These are phyloP conservation scores for Subanguina moxae DNA, from an alignment of 1,140 invertebrate species.

Conservation along the genomic window DNA sequence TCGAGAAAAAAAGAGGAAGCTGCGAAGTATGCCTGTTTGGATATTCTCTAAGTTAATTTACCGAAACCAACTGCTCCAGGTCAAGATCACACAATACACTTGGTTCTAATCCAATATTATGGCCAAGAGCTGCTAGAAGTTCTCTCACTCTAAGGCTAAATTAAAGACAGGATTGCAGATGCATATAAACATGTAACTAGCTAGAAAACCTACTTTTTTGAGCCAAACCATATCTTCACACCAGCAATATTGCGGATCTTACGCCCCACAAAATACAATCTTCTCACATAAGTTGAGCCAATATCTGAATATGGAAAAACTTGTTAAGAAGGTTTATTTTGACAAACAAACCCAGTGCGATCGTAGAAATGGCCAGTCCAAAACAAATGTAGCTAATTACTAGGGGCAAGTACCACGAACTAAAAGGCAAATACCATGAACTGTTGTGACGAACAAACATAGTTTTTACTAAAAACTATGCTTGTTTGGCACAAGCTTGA, in stretches of 20 bases:
- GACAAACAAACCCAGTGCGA: constrained; percentile 41
- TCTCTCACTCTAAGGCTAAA: constrained; percentile 48
- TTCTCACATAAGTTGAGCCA: constrained; percentile 51
- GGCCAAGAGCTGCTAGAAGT: constrained; percentile 48
- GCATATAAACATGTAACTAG: constrained; percentile 2
- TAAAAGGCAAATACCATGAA: constrained; percentile 27
- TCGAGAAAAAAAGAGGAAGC: too few species aligned
- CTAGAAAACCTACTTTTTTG: constrained; percentile 43
- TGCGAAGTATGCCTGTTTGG: neutral
- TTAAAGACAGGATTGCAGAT: constrained; percentile 10
- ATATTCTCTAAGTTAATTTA: constrained; percentile 9
- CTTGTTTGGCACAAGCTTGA: too few species aligned
- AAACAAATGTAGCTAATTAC: constrained; percentile 53
- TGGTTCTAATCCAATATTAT: constrained; percentile 54
- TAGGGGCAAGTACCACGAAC: constrained; percentile 45
- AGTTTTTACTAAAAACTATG: too few species aligned
- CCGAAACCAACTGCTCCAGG: constrained; percentile 47
- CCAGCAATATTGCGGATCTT: constrained; percentile 52
- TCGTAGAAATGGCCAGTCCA: constrained; percentile 54
- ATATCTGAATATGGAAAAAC: constrained; percentile 41
- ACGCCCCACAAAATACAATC: constrained; percentile 50
- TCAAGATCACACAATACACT: constrained; percentile 48
- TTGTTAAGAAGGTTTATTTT: neutral
- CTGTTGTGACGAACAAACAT: too few species aligned
- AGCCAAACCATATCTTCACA: constrained; percentile 55